A percentile compares a stretch with the other conserved stretches of the same genome.
phyloP scores from a whole-genome alignment of 1,140 invertebrate species.

The Rhagoletis pomonella region DNA sequence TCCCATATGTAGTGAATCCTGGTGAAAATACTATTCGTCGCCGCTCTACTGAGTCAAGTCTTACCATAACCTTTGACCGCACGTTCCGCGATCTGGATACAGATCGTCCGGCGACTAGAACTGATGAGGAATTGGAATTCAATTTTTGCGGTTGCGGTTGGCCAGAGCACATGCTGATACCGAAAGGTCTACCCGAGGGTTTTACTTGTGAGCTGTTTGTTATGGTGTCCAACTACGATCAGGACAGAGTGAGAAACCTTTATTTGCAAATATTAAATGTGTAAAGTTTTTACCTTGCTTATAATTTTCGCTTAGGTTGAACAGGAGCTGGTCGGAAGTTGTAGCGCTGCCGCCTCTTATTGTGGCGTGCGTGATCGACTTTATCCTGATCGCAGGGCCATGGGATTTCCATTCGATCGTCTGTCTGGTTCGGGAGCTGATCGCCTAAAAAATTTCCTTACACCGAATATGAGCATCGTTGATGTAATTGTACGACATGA shows the following conservation, averaged over 20 bases:
- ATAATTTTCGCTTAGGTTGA: not conserved
- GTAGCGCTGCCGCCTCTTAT: conserved; percentile 80
- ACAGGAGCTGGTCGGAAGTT: conserved; percentile 64
- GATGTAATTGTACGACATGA: conserved; percentile 77
- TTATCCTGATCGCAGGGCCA: conserved; percentile 80
- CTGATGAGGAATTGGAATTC: conserved; percentile 68
- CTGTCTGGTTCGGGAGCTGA: conserved; percentile 75
- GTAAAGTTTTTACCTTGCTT: too few species aligned
- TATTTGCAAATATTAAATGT: not conserved
- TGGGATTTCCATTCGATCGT: conserved; percentile 85
- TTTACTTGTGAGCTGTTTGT: conserved; percentile 65
- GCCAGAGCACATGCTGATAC: conserved; percentile 75
- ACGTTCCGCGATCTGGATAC: conserved; percentile 78
- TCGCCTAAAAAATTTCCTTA: conserved; percentile 79
- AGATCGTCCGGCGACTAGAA: conserved; percentile 62
- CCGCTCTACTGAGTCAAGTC: conserved; percentile 77
- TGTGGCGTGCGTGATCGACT: conserved; percentile 80
- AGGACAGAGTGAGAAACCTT: conserved; percentile 75
- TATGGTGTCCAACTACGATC: conserved; percentile 64
- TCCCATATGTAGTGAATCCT: conserved; percentile 74
- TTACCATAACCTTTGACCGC: conserved; percentile 80
- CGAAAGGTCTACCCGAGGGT: conserved; percentile 74
- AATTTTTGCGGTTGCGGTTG: conserved; percentile 71
- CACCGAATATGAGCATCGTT: conserved; percentile 80
- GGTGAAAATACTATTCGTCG: conserved; percentile 77